Conservation (phyloP, 2,797 vertebrate species). For the Darevskia mixta region DNA sequence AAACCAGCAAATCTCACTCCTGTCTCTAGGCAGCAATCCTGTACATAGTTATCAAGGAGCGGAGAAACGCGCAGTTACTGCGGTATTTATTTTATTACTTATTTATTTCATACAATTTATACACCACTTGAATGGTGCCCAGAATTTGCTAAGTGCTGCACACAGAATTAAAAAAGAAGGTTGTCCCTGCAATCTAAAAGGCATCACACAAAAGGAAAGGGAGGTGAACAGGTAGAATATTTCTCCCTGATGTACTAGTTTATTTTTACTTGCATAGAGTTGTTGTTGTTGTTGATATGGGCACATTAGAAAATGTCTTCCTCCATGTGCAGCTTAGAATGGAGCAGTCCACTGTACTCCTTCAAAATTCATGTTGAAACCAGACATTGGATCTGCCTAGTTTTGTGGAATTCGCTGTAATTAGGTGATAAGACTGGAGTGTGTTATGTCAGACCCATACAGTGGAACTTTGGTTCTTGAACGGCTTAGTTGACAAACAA, state of each 20-base stretch:
- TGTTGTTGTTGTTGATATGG: background rate
- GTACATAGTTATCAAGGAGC: too few species aligned
- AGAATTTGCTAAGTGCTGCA: background rate
- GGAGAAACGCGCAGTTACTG: too few species aligned
- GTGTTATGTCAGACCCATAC: background rate
- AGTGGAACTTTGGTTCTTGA: too few species aligned
- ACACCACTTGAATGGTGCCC: too few species aligned
- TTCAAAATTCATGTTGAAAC: background rate
- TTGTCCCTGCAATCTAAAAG: background rate
- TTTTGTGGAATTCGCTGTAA: background rate
- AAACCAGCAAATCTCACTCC: too few species aligned
- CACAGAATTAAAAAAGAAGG: background rate
- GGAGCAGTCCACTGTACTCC: background rate
- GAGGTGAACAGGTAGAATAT: background rate
- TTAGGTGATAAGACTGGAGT: background rate
- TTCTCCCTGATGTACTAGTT: too few species aligned
- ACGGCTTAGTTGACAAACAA: too few species aligned
- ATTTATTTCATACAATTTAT: too few species aligned
- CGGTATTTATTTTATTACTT: too few species aligned
- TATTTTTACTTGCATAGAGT: too few species aligned
- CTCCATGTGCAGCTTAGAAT: background rate
- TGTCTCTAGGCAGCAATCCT: too few species aligned
- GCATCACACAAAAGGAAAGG: background rate
- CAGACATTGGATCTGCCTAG: background rate
- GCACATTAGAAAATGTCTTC: background rate